Base-by-base conservation (phyloP, 2,113 vertebrate genomes). In the Gallinago jamesoni region DNA sequence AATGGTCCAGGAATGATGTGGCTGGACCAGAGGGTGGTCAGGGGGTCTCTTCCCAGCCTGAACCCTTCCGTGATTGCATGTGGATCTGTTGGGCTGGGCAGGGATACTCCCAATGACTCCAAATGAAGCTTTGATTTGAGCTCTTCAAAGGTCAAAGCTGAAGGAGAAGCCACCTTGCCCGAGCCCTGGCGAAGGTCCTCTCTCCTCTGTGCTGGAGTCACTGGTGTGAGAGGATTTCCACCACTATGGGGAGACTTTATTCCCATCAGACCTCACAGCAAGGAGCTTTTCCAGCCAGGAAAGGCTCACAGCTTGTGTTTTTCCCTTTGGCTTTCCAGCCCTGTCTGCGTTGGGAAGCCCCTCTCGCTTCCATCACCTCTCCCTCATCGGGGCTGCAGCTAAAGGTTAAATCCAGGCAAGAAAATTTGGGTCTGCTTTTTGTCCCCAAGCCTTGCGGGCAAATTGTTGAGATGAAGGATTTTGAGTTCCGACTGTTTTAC, bases 111-210 rank as follows among this genome's bases (percentile, higher is more conserved):
- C 16, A 0, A 0, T 69, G 60, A 47, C 28, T 52, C 50, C 10
- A n/a, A 14, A 28, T 7, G 18, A 35, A 43, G 22, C 56, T 84
- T 84, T 69, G 50, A 20, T 31, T 37, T 33, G 43, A 67, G 48
- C 22, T 62, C n/a, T 47, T 33, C 17, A 33, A 64, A 56, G 53
- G 30, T 83, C 43, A 48, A 28, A 37, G 43, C n/a, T 33, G 48
- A 43, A 78, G 39, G 48, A 86, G 48, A 55, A 64, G 43, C 55
- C 2, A 2, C 28, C 35, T 12, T 67, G 57, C 22, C n/a, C 45
- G 16, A 55, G 47, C 47, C 1, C 1, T 0, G 1, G 33, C 0
- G 3, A 64, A 30, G 31, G 50, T 8, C 33, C 6, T 59, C n/a
- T n/a, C 22, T 70, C 24, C 27, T 81, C 57, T 24, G 24, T 64